These are phyloP conservation scores for Hydropsyche betteni DNA, from an alignment of 2,888 invertebrate species.

Conservation along the genomic window DNA sequence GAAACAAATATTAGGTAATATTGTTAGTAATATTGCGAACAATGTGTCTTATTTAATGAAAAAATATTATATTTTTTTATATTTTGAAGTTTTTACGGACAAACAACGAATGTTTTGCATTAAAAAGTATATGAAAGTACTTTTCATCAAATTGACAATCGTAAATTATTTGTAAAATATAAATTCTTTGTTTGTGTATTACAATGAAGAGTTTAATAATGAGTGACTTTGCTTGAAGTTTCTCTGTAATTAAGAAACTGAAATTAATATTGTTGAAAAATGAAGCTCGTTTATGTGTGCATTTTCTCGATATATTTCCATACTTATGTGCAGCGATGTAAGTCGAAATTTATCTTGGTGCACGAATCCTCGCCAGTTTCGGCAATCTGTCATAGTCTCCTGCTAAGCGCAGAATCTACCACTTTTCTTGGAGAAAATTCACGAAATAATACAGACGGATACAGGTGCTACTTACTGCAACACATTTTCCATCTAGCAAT, in stretches of 20 bases:
- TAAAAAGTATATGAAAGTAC: too few relatives aligned
- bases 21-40: background rate
- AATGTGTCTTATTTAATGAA: too few relatives aligned
- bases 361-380: constrained; percentile 16
- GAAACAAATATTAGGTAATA: background rate
- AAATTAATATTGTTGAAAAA: too few relatives aligned
- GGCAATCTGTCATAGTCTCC: constrained; percentile 41
- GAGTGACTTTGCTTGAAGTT: too few relatives aligned
- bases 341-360: background rate
- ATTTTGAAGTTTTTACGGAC: too few relatives aligned
- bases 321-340: background rate
- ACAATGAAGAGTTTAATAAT: too few relatives aligned
- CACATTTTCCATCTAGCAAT: constrained; percentile 13
- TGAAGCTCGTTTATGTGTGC: background rate
- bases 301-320: background rate
- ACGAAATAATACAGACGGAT: constrained; percentile 40
- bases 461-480: constrained; percentile 28
- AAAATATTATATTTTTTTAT: too few relatives aligned
- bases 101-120: too few relatives aligned
- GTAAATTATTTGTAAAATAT: too few relatives aligned
- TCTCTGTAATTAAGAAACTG: too few relatives aligned
- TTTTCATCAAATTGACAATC: too few relatives aligned
- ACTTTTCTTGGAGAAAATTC: constrained; percentile 37
- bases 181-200: too few relatives aligned
- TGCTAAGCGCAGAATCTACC: constrained; percentile 7